Conservation (phyloP, 2,797 vertebrate species). For the Mus caroli region DNA sequence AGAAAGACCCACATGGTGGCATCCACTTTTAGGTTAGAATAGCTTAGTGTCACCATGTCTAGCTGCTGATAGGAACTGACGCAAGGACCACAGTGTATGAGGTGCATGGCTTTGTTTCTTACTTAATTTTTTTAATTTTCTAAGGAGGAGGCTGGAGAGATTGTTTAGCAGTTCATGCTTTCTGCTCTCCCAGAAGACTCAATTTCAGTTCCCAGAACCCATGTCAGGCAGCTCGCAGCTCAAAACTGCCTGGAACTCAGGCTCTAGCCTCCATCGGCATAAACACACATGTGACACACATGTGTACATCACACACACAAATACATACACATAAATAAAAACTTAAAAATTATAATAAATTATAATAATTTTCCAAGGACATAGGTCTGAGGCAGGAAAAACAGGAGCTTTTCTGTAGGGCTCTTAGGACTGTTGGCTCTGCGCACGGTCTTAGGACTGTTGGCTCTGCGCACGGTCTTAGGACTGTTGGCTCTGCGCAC, state of each 20-base stretch:
- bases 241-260: background rate
- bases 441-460: no score
- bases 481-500: conserved; percentile 7
- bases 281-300: background rate
- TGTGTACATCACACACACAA: background rate
- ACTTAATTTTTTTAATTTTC: conserved; percentile 58
- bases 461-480: conserved; percentile 4
- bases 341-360: background rate
- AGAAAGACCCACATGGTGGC: background rate
- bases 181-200: background rate
- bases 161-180: background rate
- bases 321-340: background rate
- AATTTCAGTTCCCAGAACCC: background rate
- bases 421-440: background rate
- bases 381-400: background rate
- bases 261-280: background rate
- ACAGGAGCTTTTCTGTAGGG: conserved; percentile 6
- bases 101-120: background rate
- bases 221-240: background rate
- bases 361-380: background rate
- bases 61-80: background rate
- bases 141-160: background rate
- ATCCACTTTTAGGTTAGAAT: background rate
- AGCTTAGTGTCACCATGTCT: background rate
- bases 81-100: background rate